Evolutionary conservation across 2,113 vertebrate genomes (phyloP).

Genomic region (Ahaetulla prasina): DNA sequence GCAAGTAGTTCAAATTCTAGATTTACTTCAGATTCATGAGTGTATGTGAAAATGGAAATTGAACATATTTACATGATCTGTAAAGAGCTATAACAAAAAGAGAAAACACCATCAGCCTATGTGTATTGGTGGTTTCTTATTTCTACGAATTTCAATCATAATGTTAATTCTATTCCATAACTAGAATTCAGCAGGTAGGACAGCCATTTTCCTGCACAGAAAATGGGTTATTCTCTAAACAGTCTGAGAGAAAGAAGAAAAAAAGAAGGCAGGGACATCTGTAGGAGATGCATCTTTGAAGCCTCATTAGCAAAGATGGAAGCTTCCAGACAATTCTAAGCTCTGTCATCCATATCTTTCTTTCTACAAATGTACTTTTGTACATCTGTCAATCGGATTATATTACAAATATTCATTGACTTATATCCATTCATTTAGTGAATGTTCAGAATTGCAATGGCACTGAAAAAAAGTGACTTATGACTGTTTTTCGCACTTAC

Average conservation of each 20-base stretch:
- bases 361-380: neutral
- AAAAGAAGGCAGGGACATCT: neutral
- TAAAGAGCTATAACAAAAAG: neutral
- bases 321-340: neutral
- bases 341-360: neutral
- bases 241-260: neutral
- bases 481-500: neutral
- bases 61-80: neutral
- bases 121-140: neutral
- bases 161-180: slow-evolving; percentile 37
- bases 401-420: neutral
- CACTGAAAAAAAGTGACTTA: neutral
- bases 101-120: neutral
- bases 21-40: neutral
- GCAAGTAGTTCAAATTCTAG: neutral
- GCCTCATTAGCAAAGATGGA: neutral
- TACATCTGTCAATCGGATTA: neutral
- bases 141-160: neutral
- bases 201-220: neutral
- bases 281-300: neutral
- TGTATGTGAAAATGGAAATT: neutral
- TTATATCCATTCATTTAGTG: neutral
- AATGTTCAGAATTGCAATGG: neutral
- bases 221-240: slow-evolving; percentile 1
- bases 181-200: slow-evolving; percentile 25